Percentiles rank a stretch among this genome's conserved stretches.
phyloP scores from a whole-genome alignment of 2,888 invertebrate species.

The Glaucopsyche alexis region DNA sequence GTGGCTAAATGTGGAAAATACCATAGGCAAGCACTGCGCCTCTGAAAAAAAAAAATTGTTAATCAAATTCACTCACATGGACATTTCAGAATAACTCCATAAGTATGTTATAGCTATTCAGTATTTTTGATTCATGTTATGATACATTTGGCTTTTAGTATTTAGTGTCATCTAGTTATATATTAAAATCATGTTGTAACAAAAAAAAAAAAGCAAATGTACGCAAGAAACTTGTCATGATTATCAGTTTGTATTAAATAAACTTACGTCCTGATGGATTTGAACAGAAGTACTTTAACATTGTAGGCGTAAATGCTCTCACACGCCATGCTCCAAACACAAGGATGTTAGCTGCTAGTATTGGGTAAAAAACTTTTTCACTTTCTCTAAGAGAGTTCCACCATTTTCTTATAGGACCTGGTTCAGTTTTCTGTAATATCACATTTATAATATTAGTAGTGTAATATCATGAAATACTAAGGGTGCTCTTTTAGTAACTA shows the following conservation, averaged over 20 bases:
- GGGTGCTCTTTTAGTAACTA: no score
- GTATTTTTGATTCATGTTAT: no score
- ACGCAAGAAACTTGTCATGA: no score
- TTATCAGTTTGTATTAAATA: neutral
- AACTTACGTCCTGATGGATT: constrained; percentile 88
- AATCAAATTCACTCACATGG: no score
- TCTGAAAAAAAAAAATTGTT: constrained; percentile 68
- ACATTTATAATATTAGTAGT: constrained; percentile 15
- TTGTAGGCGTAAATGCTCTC: constrained; percentile 83
- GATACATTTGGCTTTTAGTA: no score
- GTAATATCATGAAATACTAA: no score
- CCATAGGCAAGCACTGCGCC: constrained; percentile 91
- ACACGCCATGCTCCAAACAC: constrained; percentile 92
- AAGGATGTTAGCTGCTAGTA: constrained; percentile 87
- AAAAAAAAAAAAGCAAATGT: no score
- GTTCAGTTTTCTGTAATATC: constrained; percentile 58
- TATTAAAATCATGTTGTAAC: no score
- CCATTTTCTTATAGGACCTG: constrained; percentile 76
- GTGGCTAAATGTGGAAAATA: constrained; percentile 97
- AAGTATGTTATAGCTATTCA: no score
- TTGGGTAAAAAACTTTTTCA: constrained; percentile 88
- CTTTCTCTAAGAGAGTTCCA: constrained; percentile 87
- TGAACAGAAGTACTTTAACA: constrained; percentile 92
- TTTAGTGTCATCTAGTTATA: no score
- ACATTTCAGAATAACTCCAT: no score